Conservation (phyloP, 2,797 vertebrate genomes). For the Gadopsis marmoratus region DNA sequence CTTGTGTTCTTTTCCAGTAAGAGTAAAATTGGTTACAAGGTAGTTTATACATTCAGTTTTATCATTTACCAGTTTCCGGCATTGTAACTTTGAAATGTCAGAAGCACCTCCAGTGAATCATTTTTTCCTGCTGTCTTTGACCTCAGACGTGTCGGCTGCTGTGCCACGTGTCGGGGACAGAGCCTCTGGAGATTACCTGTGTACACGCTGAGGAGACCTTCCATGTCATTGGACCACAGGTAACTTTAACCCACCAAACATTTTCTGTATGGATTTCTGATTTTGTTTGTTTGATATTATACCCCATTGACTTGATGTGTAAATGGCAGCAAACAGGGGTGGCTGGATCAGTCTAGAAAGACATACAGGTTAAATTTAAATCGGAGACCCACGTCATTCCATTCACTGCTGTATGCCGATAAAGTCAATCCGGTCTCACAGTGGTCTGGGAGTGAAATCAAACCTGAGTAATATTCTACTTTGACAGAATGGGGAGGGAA, state of each 20-base stretch:
- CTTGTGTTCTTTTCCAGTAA: neutral
- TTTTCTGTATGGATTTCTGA: neutral
- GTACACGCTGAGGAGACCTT: slow-evolving; percentile 97
- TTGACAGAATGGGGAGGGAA: slow-evolving; percentile 7
- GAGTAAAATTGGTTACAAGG: neutral
- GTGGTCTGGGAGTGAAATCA: slow-evolving; percentile 30
- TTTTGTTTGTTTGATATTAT: slow-evolving; percentile 7
- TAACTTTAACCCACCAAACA: slow-evolving; percentile 64
- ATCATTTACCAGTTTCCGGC: neutral
- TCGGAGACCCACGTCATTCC: neutral
- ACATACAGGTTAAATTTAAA: slow-evolving; percentile 3
- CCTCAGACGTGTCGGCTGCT: slow-evolving; percentile 92
- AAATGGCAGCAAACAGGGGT: slow-evolving; percentile 5
- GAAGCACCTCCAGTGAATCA: neutral
- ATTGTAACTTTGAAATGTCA: neutral
- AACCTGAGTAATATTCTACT: slow-evolving; percentile 25
- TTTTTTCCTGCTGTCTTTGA: slow-evolving; percentile 7
- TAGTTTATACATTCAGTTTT: neutral
- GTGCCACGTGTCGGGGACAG: slow-evolving; percentile 94
- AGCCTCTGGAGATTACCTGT: slow-evolving; percentile 97
- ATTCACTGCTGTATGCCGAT: slow-evolving; percentile 7
- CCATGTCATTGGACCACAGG: slow-evolving; percentile 97
- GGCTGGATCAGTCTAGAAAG: neutral
- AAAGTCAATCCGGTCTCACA: slow-evolving; percentile 4
- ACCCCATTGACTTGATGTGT: neutral